Evolutionary conservation across 2,888 invertebrate species (phyloP).

Genomic region (Carpatolechia fugitivella): DNA sequence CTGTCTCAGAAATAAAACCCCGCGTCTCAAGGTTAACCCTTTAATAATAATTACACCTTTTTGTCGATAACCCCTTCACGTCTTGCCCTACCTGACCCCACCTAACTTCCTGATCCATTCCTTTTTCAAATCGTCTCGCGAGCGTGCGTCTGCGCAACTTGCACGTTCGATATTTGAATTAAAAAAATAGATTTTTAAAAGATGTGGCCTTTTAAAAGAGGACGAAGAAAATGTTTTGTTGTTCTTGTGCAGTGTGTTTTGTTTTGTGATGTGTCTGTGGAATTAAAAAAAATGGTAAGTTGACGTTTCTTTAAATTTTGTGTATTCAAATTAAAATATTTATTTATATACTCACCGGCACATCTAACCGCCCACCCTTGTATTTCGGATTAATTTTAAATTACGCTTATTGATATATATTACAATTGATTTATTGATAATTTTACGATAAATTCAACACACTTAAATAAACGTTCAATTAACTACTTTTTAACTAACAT

Average conservation of each 20-base stretch:
- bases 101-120: constrained; percentile 75
- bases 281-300: constrained; percentile 5
- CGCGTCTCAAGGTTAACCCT: constrained; percentile 55
- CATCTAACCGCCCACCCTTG: too few relatives aligned
- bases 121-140: constrained; percentile 58
- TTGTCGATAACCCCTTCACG: constrained; percentile 75
- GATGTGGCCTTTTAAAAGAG: background rate
- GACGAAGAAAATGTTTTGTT: background rate
- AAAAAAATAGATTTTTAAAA: constrained; percentile 1
- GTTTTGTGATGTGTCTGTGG: constrained; percentile 22
- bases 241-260: constrained; percentile 18
- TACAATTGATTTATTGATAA: too few relatives aligned
- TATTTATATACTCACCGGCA: too few relatives aligned
- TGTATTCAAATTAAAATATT: too few relatives aligned
- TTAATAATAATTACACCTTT: constrained; percentile 53
- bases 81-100: constrained; percentile 74
- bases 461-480: too few relatives aligned
- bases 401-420: too few relatives aligned
- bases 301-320: background rate
- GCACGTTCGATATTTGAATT: constrained; percentile 36
- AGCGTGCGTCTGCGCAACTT: constrained; percentile 69
- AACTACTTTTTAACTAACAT: too few relatives aligned
- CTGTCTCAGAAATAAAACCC: constrained; percentile 35
- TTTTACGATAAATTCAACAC: too few relatives aligned
- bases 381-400: too few relatives aligned